Evolutionary conservation across 2,888 invertebrate genomes (phyloP).

Genomic region (Pyrgus malvae): DNA sequence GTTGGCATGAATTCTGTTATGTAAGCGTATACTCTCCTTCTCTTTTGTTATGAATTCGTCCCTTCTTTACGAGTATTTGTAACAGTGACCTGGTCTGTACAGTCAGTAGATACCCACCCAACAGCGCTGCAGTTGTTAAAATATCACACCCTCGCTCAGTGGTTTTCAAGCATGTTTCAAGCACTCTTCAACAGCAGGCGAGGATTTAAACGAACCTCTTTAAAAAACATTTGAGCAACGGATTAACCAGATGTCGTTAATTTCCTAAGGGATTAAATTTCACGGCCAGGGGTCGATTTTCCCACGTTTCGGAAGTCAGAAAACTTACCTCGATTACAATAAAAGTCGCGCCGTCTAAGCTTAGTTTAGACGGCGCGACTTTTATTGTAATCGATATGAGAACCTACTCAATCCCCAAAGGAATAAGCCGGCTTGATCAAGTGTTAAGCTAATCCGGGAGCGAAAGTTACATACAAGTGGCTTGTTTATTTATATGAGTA

Average conservation of each 20-base stretch:
- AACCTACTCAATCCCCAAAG: background rate
- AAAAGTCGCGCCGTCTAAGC: too few species aligned
- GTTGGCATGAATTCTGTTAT: too few species aligned
- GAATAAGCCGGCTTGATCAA: conserved; percentile 2
- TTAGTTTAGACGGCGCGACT: background rate
- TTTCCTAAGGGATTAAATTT: background rate
- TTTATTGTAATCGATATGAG: conserved; percentile 4
- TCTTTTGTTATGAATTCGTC: too few species aligned
- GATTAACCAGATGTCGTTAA: conserved; percentile 4
- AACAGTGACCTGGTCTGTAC: too few species aligned
- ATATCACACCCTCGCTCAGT: background rate
- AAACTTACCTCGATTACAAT: background rate
- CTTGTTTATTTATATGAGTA: background rate
- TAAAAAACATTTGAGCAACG: background rate
- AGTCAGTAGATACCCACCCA: too few species aligned
- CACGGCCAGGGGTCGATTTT: background rate
- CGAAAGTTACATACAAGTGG: background rate
- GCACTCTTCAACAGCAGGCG: background rate
- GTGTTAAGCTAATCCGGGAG: conserved; percentile 8
- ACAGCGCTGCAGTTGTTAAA: background rate
- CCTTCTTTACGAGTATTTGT: too few species aligned
- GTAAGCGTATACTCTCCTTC: too few species aligned
- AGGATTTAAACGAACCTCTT: background rate
- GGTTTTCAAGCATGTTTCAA: background rate
- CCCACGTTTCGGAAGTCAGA: conserved; percentile 3